Evolutionary conservation across 2,797 vertebrate genomes (phyloP), one percentile per base, ranked within the genome.

Genomic region (Propithecus perrieri): DNA sequence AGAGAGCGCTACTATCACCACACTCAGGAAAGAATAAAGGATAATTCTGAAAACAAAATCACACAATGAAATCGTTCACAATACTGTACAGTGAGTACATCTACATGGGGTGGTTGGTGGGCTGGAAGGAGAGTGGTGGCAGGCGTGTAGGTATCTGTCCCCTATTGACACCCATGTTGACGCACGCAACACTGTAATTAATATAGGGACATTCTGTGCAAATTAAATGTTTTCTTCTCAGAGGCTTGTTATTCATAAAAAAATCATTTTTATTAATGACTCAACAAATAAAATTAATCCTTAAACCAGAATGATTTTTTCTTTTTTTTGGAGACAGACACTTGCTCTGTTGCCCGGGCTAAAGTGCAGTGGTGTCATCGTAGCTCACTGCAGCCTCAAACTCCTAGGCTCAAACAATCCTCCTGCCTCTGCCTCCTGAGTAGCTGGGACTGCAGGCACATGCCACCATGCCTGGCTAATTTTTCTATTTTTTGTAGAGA

Each of bases 241-340:
- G 55, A 81, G 17, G 28, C 79, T 84, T 61, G 72, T 38, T 78
- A 94, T 71, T 97, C 28, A 63, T 61, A 91, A 92, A n/a, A 57
- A 85, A 84, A 43, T 22, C 53, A 65, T 79, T 92, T 91, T 86
- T 89, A 94, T 59, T 85, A 76, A 48, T 30, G 33, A 89, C 76
- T 93, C 30, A 85, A 87, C 33, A 93, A 85, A 89, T 76, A 57
- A 81, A 48, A 85, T 35, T 83, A 96, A 96, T 33, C 67, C n/a
- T 94, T 96, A 93, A 96, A 90, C 3, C 63, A 97, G 75, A 91
- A 83, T 94, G 22, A 98, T 65, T 65, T 65, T 65, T 65, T 17
- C 24, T 26, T 63, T 65, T 65, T 65, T 65, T 65, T 17, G 61
- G 33, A 65, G 63, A n/a, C 33, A 65, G 63, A 65, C 1, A 0